A percentile compares a stretch with the other conserved stretches of the same genome.
Evolutionary conservation across 2,888 invertebrate genomes (phyloP).

Genomic region (Dromius quadrimaculatus): DNA sequence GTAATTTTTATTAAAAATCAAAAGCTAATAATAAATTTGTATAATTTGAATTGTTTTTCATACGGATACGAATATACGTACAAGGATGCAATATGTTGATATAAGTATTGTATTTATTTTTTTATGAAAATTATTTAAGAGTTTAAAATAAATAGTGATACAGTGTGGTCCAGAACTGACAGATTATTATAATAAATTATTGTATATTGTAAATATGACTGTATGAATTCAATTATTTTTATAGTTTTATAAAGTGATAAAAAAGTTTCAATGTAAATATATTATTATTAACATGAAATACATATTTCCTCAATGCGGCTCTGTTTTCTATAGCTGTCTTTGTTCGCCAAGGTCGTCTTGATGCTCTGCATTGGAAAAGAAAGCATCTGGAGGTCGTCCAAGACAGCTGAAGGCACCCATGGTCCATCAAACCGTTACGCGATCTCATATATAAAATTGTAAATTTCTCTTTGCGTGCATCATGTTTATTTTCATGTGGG

Average conservation of each 20-base stretch:
- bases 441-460: too few species aligned
- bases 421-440: background rate
- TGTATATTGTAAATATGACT: slow-evolving; percentile 40
- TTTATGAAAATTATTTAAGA: too few species aligned
- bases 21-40: too few species aligned
- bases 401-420: slow-evolving; percentile 8
- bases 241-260: slow-evolving; percentile 16
- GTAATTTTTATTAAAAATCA: background rate
- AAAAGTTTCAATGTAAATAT: slow-evolving; percentile 11
- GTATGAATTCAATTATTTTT: slow-evolving; percentile 19
- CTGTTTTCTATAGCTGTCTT: too few species aligned
- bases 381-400: slow-evolving; percentile 35
- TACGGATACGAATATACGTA: too few species aligned
- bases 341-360: slow-evolving; percentile 13
- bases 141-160: slow-evolving; percentile 5
- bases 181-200: slow-evolving; percentile 39
- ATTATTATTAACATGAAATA: slow-evolving; percentile 21
- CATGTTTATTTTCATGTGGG: too few species aligned
- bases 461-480: too few species aligned
- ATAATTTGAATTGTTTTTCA: too few species aligned
- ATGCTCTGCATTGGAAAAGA: slow-evolving; percentile 25
- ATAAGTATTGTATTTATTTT: background rate
- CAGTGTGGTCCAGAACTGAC: slow-evolving; percentile 33
- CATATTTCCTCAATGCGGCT: slow-evolving; percentile 24
- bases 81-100: background rate